Evolutionary conservation across 2,888 invertebrate genomes (phyloP).

Genomic region (Polydrusus pterygomalis): DNA sequence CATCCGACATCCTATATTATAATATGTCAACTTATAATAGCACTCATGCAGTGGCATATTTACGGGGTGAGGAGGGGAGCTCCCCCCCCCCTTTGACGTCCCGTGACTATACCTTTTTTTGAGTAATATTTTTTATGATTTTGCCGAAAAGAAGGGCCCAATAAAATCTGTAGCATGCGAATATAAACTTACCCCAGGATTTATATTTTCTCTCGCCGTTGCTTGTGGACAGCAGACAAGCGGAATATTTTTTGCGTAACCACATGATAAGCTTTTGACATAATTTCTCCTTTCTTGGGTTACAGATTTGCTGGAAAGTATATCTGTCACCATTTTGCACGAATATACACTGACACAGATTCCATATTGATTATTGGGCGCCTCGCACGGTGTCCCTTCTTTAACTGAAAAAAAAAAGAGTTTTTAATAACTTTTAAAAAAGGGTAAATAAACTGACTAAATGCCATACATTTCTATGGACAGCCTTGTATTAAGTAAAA

Average conservation of each 20-base stretch:
- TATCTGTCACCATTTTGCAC: conserved; percentile 73
- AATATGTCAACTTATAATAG: too few relatives aligned
- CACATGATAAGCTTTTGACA: conserved; percentile 81
- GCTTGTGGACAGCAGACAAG: conserved; percentile 77
- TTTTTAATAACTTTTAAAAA: background rate
- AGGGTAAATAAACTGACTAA: background rate
- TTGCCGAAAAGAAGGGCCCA: too few relatives aligned
- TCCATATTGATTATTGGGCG: conserved; percentile 73
- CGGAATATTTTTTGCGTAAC: conserved; percentile 78
- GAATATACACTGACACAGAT: conserved; percentile 74
- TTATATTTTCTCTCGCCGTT: conserved; percentile 22
- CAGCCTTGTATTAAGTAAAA: too few relatives aligned
- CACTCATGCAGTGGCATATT: too few relatives aligned
- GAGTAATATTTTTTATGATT: too few relatives aligned
- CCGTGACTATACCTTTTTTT: too few relatives aligned
- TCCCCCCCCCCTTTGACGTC: too few relatives aligned
- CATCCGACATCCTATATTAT: too few relatives aligned
- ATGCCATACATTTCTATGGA: too few relatives aligned
- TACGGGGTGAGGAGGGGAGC: too few relatives aligned
- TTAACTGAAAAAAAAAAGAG: conserved; percentile 47
- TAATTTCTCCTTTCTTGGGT: conserved; percentile 72
- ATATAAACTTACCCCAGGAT: background rate
- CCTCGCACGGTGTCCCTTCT: conserved; percentile 71
- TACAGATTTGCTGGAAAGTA: conserved; percentile 72
- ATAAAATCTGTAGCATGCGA: too few relatives aligned